Conservation (phyloP, 2,797 vertebrate genomes). For the Sebastolobus alascanus region DNA sequence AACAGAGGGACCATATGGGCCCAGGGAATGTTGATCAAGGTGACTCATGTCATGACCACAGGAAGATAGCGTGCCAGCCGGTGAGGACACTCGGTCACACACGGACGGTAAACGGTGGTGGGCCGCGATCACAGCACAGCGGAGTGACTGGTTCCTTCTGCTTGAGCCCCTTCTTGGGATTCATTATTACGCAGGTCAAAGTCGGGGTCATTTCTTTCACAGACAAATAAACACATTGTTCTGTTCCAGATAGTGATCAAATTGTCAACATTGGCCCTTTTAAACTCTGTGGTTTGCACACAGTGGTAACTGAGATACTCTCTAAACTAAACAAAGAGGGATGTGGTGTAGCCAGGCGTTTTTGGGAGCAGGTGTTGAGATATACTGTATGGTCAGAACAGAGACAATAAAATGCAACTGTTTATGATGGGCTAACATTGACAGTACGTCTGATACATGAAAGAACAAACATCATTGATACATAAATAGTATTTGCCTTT, state of each 20-base stretch:
- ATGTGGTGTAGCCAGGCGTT: not conserved
- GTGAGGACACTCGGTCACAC: conserved; percentile 44
- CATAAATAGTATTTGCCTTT: not conserved
- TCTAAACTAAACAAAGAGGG: conserved; percentile 43
- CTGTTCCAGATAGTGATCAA: conserved; percentile 42
- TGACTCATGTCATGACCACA: conserved; percentile 80
- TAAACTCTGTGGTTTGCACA: conserved; percentile 34
- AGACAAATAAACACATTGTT: conserved; percentile 9
- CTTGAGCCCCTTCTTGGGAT: conserved; percentile 3
- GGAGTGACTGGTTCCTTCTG: conserved; percentile 31
- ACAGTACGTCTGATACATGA: not conserved
- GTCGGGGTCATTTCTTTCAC: not conserved
- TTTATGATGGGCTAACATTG: conserved; percentile 12
- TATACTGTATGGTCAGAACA: conserved; percentile 2
- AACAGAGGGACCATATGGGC: conserved; percentile 76
- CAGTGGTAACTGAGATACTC: conserved; percentile 49
- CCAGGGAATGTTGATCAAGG: conserved; percentile 74
- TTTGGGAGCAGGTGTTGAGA: conserved; percentile 29
- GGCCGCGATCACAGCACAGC: conserved; percentile 43
- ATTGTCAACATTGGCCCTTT: conserved; percentile 54
- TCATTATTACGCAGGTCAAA: not conserved
- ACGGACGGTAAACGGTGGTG: conserved; percentile 48
- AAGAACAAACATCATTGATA: not conserved
- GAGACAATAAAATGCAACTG: conserved; percentile 17
- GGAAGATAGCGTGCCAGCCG: conserved; percentile 70